Evolutionary conservation across 2,797 vertebrate genomes (phyloP).

Genomic region (Oreochromis mossambicus): DNA sequence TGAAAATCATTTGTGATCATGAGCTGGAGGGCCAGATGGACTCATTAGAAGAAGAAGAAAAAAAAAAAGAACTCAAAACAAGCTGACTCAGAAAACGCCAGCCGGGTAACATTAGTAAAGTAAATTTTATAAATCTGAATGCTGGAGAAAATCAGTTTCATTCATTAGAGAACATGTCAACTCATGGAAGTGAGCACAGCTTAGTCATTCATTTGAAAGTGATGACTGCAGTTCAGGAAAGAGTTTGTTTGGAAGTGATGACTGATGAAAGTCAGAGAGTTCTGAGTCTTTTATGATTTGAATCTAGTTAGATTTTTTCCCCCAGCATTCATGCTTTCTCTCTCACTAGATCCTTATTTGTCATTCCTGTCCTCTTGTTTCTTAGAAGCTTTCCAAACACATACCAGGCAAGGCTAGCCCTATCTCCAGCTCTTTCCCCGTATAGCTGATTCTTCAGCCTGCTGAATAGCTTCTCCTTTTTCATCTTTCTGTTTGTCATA

Average conservation of each 20-base stretch:
- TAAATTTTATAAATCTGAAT: not conserved
- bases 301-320: not conserved
- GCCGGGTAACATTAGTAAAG: not conserved
- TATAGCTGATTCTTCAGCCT: constrained; percentile 29
- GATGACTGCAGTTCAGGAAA: not conserved
- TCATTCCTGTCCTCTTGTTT: not conserved
- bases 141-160: not conserved
- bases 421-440: not conserved
- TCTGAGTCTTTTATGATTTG: not conserved
- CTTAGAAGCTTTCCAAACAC: constrained; percentile 14
- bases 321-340: not conserved
- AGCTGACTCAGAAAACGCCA: not conserved
- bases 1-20: not conserved
- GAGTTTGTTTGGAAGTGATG: not conserved
- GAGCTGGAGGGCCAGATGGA: not conserved
- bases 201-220: not conserved
- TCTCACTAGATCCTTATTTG: not conserved
- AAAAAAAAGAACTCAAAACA: not conserved
- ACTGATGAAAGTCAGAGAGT: not conserved
- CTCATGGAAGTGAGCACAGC: not conserved
- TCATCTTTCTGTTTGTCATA: constrained; percentile 26
- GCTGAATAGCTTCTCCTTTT: constrained; percentile 13
- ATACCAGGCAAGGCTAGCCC: not conserved
- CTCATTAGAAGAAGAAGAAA: not conserved
- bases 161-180: not conserved